These are phyloP conservation scores for Pan troglodytes DNA, from an alignment of 2,113 vertebrate species.

Conservation along the genomic window DNA sequence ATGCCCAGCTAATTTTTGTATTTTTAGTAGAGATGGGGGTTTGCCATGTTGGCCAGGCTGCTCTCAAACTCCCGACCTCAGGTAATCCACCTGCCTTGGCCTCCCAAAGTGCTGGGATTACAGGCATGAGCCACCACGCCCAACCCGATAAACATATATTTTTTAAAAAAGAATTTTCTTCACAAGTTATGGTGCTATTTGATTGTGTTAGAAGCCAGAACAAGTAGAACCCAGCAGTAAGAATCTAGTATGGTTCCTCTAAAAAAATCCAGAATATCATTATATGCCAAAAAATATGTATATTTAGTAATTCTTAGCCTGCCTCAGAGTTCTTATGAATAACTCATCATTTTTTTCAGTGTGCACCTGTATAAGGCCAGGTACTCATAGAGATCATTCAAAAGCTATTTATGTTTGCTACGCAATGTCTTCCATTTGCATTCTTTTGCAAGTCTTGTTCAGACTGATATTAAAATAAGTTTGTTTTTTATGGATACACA, in stretches of 20 bases:
- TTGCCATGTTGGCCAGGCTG: no score
- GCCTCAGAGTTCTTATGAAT: neutral
- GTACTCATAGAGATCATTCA: conserved; percentile 21
- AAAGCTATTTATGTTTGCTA: conserved; percentile 51
- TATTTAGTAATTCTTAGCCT: neutral
- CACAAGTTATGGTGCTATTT: neutral
- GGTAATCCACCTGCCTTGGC: no score
- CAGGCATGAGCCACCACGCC: no score
- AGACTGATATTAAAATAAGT: conserved; percentile 65
- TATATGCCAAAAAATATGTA: neutral
- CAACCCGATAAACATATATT: neutral
- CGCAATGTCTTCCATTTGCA: conserved; percentile 44
- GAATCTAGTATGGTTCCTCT: neutral
- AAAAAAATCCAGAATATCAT: neutral
- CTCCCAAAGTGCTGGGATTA: no score
- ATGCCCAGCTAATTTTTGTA: no score
- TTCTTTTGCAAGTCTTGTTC: conserved; percentile 65
- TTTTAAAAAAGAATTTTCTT: conserved; percentile 8
- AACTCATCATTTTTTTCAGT: conserved; percentile 22
- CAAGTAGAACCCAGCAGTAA: neutral
- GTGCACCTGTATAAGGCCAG: conserved; percentile 31
- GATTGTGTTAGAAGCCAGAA: conserved; percentile 13
- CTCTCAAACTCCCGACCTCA: no score
- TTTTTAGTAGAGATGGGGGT: no score
- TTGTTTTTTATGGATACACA: conserved; percentile 71